These are phyloP conservation scores for Clarias fuscus DNA, from an alignment of 2,797 vertebrate species.

Conservation along the genomic window DNA sequence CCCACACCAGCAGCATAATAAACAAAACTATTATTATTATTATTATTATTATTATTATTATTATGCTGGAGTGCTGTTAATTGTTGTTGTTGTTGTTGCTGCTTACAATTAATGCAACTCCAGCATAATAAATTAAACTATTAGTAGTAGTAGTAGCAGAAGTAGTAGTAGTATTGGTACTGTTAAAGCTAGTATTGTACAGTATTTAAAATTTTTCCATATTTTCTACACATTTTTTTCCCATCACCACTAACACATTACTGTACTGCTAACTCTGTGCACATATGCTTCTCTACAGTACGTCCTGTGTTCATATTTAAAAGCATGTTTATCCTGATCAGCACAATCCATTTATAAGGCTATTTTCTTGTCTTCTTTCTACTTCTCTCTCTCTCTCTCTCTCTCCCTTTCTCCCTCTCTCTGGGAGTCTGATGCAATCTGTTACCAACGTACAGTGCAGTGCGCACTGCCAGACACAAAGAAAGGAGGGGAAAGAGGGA, in stretches of 20 bases:
- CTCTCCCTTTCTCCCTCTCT: conserved; percentile 60
- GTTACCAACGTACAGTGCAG: conserved; percentile 73
- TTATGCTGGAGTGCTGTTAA: no score
- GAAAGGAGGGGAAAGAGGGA: conserved; percentile 54
- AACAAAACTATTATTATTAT: no score
- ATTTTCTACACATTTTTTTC: not conserved
- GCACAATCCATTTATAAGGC: conserved; percentile 67
- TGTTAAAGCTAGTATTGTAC: no score
- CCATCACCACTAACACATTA: not conserved
- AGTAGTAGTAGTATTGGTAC: no score
- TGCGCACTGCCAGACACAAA: conserved; percentile 75
- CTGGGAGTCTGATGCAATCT: conserved; percentile 77
- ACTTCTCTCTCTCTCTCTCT: conserved; percentile 56
- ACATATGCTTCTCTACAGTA: not conserved
- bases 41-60: no score
- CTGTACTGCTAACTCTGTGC: not conserved
- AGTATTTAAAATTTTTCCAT: not conserved
- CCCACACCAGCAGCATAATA: no score
- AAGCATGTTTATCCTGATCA: conserved; percentile 48
- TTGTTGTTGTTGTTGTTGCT: no score
- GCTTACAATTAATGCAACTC: no score
- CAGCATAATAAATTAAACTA: no score
- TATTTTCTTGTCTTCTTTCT: conserved; percentile 5
- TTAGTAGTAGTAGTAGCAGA: no score
- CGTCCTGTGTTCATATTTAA: conserved; percentile 14